Base-by-base conservation (phyloP, 2,113 vertebrate genomes). In the Macquaria ambigua region DNA sequence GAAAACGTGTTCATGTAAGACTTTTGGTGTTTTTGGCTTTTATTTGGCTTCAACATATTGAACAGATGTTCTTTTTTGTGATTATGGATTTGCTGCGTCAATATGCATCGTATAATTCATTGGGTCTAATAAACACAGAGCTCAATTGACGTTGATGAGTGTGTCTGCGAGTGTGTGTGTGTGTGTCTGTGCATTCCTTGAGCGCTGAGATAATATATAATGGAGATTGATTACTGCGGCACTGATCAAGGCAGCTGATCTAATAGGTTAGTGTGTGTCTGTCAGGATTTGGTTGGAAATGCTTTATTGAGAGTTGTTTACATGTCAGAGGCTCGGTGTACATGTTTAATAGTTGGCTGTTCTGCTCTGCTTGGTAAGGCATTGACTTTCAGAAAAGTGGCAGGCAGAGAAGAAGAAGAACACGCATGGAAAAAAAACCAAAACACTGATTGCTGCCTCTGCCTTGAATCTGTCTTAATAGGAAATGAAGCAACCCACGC, bases 151-250 rank as follows among this genome's bases (percentile, higher is more conserved):
- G 56, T 77, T 72, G 78, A 85, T 6, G 72, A 85, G 46, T 64
- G 61, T 31, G 77, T 74, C 2, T 16, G 63, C 12, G 9, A 11
- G 34, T 37, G 8, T 67, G 64, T 28, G 77, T 73, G 20, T n/a
- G 56, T 15, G 10, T 14, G 41, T 37, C 20, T 52, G 59, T 11
- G 62, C 1, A 23, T 31, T 63, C 58, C 72, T 69, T 70, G 61
- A 87, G 76, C 79, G 66, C 28, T 1, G 74, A 79, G 85, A 74
- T 81, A 63, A 82, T 21, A 64, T 73, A 72, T 89, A 83, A 91
- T 83, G 23, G 81, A 85, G 88, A 93, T 79, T 83, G 87, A 91
- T 90, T 61, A 72, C 85, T 83, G 87, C 53, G 18, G 58, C 69
- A 55, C 58, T 58, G 78, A 87, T 86, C 46, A 28, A 74, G 72